Base-by-base conservation (phyloP, 2,797 vertebrate species). In the Falco biarmicus region DNA sequence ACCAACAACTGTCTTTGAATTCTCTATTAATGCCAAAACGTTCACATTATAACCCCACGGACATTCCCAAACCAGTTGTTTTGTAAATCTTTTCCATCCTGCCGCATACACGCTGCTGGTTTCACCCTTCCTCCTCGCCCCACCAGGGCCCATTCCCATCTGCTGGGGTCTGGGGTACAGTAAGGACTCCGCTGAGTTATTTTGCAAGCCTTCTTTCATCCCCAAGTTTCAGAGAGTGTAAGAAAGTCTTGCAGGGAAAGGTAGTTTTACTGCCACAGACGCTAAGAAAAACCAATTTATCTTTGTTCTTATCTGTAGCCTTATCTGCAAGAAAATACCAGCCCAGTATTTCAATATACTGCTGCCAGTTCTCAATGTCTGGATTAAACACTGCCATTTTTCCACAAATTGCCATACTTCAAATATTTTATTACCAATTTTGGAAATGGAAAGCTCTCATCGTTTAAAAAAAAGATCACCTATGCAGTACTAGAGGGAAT, bases 91-190 rank as follows among this genome's bases (percentile, higher is more conserved):
- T 75, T 91, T 64, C 60, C 66, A 54, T 84, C 50, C 73, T 84
- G 65, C 57, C 14, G 4, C 1, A 0, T 26, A 53, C 57, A 19
- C 2, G 0, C 20, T 1, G 0, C 37, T 39, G 71, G 12, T 59
- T 85, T 70, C 18, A 6, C 48, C 48, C 53, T 75, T 75, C 54
- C 26, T 75, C 37, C 82, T 34, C 4, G 0, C 5, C 50, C 79
- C 54, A 21, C 32, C 61, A 76, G 68, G 53, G 53, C 24, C 28
- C 69, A 6, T 29, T n/a, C 78, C 66, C 61, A 7, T 24, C 86
- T 81, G 63, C 50, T 16, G 41, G 31, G 31, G 31, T 14, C 6
- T 21, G 39, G 57, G 61, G 11, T 45, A 43, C 83, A 73, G 18
- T 4, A 41, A 73, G 41, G 29, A 7, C 53, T 71, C 60, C 0